Evolutionary conservation across 2,888 invertebrate species (phyloP), one percentile per base, ranked within the genome.

Genomic region (Metopia argyrocephala): DNA sequence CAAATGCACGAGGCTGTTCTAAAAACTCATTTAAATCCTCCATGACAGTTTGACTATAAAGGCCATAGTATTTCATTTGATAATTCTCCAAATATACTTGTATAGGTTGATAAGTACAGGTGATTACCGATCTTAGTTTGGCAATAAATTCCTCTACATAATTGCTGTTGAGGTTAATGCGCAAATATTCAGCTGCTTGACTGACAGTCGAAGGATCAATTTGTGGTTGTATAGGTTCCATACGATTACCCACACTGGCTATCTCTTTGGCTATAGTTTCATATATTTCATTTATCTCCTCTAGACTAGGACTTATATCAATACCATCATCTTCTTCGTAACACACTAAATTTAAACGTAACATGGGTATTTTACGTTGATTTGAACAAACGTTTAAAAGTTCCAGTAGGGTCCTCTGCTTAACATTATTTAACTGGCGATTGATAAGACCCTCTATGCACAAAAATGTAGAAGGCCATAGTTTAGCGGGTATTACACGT

Each of bases 391-490:
- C 89, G 0, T 92, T 91, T 76, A 94, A 92, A 6, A 95, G 90
- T 82, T 93, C 92, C 54, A 93, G 91, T 57, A 95, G 93, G 6
- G 95, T 94, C 68, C 92, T 91, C 64, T 93, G 92, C 91, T 95
- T 94, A 38, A 94, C 86, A 85, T 93, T 93, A 84, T 94, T 93
- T 84, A 96, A 92, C 88, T 94, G 93, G 85, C 92, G 91, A 48
- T 92, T 91, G 75, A 93, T 91, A 1, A 93, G 87, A 27, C 90
- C 91, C 78, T 91, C 91, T 1, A 91, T 87, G 52, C 91, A 92
- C 7, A 84, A 84, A 83, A 91, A 89, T 9, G 91, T 86, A 20
- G 87, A 87, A 7, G 86, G 85, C 87, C 90, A 89, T 12, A 84
- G n/a, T 12, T 80, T 79, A 4, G 83, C 21, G 12, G 86, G 85